Base-by-base conservation (phyloP, 1,140 invertebrate species). In the Zaprionus gabonicus region DNA sequence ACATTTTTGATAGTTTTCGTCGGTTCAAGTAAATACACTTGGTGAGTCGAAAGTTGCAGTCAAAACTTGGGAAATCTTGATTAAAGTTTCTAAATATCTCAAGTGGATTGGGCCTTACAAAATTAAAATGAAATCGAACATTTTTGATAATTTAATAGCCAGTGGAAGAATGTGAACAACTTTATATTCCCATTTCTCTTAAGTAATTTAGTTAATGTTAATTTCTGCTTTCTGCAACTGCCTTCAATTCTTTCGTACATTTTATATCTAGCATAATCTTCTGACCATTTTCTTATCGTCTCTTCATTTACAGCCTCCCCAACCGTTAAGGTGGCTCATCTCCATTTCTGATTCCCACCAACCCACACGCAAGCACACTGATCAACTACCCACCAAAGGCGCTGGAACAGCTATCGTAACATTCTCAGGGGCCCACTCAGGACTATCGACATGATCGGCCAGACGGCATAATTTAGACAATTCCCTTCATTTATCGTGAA, bases 401-500 rank as follows among this genome's bases (percentile, higher is more conserved):
- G 46, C 20, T 51, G 46, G 20, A 41, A 36, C 64, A 44, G 27
- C 20, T 31, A 55, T n/a, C 5, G 38, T 41, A 55, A 38, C 44
- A 70, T 62, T 70, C 34, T 34, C 27, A 56, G 17, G 64, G 64
- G 64, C 34, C 62, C 44, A 67, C 53, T 49, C 41, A 38, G 28
- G 28, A 57, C 64, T 62, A 53, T 65, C 38, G 60, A 58, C 53
- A 60, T 63, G 71, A 69, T 62, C 36, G 62, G 51, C 38, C 59
- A 69, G 60, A 83, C 74, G 75, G 81, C 81, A 84, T 87, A 87
- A 90, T 87, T 87, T 87, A 88, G 84, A 87, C 84, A 88, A 87
- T 87, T 87, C 85, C 76, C 75, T 84, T 83, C 71, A 84, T 84
- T 90, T 90, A 90, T 90, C 85, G 76, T 90, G 85, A 90, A 91